A percentile compares a stretch with the other conserved stretches of the same genome.
Evolutionary conservation across 64 coral and sea anemone genomes (phyloP).

Genomic region (Orbicella faveolata): DNA sequence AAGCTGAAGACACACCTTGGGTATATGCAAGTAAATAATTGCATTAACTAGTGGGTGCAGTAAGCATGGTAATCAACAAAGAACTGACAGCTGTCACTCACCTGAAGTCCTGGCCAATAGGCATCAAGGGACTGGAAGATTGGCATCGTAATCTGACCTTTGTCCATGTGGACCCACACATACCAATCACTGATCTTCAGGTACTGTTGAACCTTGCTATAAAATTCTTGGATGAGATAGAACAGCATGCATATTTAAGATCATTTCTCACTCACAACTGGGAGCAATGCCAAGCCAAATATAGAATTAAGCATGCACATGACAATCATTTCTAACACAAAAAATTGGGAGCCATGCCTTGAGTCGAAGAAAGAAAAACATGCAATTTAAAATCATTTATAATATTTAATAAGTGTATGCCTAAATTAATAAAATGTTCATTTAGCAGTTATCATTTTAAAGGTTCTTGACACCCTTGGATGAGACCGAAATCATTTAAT

Average conservation of each 20-base stretch:
- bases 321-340: no score
- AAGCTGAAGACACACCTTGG: no score
- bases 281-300: no score
- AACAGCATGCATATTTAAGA: background rate
- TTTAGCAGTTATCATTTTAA: no score
- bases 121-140: slow-evolving; percentile 97
- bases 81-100: slow-evolving; percentile 8
- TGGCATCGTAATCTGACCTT: slow-evolving; percentile 92
- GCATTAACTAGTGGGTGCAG: background rate
- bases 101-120: slow-evolving; percentile 98
- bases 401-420: background rate
- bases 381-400: no score
- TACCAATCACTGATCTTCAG: slow-evolving; percentile 95
- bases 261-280: no score
- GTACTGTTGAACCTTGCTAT: slow-evolving; percentile 83
- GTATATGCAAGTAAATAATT: no score
- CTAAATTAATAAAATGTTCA: background rate
- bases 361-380: no score
- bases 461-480: no score
- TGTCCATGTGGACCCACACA: slow-evolving; percentile 98
- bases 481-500: no score
- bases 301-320: no score
- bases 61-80: background rate
- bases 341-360: no score
- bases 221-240: slow-evolving; percentile 71